Conservation (phyloP, 2,888 invertebrate species). For the Blastobasis lacticolella region DNA sequence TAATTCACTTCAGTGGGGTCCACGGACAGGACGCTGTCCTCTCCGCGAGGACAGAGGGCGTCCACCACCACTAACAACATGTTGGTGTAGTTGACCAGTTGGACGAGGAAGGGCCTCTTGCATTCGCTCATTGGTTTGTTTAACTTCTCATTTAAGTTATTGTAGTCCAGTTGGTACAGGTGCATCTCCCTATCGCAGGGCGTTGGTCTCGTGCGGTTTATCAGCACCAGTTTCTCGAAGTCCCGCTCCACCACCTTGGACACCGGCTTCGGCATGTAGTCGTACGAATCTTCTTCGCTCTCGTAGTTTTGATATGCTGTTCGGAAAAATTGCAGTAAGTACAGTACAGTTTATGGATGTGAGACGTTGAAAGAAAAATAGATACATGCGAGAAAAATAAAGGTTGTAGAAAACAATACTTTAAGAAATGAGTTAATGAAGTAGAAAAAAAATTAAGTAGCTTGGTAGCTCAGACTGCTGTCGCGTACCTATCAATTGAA, state of each 20-base stretch:
- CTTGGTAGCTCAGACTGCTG: neutral
- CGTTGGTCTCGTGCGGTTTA: conserved; percentile 86
- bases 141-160: conserved; percentile 63
- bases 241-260: conserved; percentile 68
- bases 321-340: neutral
- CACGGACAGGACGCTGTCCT: conserved; percentile 52
- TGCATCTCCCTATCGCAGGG: conserved; percentile 87
- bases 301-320: conserved; percentile 55
- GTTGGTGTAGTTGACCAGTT: conserved; percentile 84
- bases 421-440: neutral
- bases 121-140: conserved; percentile 57
- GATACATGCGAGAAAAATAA: neutral
- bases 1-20: conserved; percentile 66
- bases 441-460: neutral
- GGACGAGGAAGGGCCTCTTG: conserved; percentile 79
- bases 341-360: neutral
- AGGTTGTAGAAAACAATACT: neutral
- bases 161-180: conserved; percentile 69
- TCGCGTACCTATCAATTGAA: neutral
- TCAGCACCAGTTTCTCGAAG: conserved; percentile 77
- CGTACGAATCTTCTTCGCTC: conserved; percentile 66
- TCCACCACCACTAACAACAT: conserved; percentile 86
- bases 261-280: conserved; percentile 53
- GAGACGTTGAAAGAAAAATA: too few relatives aligned
- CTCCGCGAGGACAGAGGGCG: conserved; percentile 72